A percentile compares a stretch with the other conserved stretches of the same genome.
phyloP scores from a whole-genome alignment of 2,888 invertebrate species.

The Eupithecia abbreviata region DNA sequence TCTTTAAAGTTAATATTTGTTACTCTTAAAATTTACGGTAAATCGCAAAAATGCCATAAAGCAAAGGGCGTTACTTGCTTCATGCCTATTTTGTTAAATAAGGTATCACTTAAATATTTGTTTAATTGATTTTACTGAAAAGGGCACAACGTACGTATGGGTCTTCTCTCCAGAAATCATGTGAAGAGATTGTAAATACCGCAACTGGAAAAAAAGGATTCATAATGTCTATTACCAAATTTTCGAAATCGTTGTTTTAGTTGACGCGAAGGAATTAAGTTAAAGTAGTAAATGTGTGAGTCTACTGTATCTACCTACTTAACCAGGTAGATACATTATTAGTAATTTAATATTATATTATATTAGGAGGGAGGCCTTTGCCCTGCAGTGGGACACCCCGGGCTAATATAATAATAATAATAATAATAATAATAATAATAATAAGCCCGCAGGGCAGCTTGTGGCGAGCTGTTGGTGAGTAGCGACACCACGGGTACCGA shows the following conservation, averaged over 20 bases:
- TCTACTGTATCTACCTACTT: too few relatives aligned
- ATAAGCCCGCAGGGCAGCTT: too few relatives aligned
- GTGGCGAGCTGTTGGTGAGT: too few relatives aligned
- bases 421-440: too few relatives aligned
- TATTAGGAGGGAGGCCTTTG: too few relatives aligned
- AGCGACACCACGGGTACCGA: too few relatives aligned
- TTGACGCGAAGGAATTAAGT: neutral
- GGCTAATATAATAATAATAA: too few relatives aligned
- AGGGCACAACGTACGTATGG: slow-evolving; percentile 94
- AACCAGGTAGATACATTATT: too few relatives aligned
- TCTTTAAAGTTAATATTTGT: neutral
- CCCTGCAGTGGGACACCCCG: too few relatives aligned
- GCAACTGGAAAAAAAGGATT: slow-evolving; percentile 77
- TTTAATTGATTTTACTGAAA: slow-evolving; percentile 88
- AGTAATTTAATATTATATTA: too few relatives aligned
- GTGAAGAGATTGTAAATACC: slow-evolving; percentile 93
- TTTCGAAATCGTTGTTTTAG: neutral
- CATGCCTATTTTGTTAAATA: neutral
- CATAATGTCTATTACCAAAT: neutral
- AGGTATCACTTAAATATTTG: slow-evolving; percentile 53
- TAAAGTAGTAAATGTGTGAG: too few relatives aligned
- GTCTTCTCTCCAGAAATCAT: slow-evolving; percentile 94
- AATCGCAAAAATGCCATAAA: neutral
- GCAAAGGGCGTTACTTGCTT: neutral
- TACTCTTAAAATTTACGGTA: neutral